Conservation (phyloP, 2,113 vertebrate species). For the Paracyprichromis sp. region DNA sequence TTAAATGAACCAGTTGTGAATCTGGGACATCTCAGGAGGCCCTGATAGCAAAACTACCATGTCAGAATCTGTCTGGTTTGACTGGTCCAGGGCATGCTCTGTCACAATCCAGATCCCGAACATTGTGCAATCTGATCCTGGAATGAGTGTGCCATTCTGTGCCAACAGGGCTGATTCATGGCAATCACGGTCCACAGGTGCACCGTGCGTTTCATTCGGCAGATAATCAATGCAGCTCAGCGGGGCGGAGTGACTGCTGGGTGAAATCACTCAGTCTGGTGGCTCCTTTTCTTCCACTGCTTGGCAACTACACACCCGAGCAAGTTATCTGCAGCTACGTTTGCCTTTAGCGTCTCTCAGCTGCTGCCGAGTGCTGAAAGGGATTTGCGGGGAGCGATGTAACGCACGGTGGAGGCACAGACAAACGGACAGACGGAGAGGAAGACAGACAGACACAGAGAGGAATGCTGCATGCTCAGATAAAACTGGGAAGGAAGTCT, state of each 20-base stretch:
- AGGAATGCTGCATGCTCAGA: slow-evolving; percentile 31
- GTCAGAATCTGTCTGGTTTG: not conserved
- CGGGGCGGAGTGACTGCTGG: not conserved
- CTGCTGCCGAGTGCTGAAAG: not conserved
- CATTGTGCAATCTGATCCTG: not conserved
- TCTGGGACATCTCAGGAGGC: not conserved
- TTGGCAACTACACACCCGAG: not conserved
- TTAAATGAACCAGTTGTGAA: not conserved
- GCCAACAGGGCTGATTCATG: not conserved
- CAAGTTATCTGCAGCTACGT: not conserved
- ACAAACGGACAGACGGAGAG: not conserved
- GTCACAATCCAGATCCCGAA: not conserved
- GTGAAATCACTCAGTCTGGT: not conserved
- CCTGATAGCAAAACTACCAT: not conserved
- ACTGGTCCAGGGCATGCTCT: not conserved
- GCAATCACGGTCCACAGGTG: not conserved
- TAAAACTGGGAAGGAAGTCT: slow-evolving; percentile 56
- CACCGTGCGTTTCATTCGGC: not conserved
- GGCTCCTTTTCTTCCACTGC: not conserved
- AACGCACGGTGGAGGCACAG: not conserved
- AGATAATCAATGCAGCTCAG: not conserved
- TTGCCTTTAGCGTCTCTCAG: not conserved
- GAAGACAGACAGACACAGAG: slow-evolving; percentile 29
- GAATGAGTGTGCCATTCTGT: not conserved
- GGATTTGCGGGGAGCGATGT: not conserved